Evolutionary conservation across 2,113 vertebrate genomes (phyloP), one percentile per base, ranked within the genome.

Genomic region (Pipa parva): DNA sequence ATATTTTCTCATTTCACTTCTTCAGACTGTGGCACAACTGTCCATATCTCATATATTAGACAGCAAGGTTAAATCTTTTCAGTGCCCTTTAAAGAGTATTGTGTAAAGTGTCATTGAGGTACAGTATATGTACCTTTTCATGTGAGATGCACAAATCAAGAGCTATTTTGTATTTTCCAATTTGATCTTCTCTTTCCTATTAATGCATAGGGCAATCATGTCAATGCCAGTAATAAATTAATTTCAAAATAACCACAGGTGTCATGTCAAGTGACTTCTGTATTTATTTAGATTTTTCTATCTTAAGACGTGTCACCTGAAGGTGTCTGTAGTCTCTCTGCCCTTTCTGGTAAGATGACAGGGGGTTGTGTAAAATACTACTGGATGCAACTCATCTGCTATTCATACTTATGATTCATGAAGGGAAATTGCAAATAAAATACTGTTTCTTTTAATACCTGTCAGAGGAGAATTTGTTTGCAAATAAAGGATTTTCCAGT

Each of bases 401-500:
- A 60, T 69, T 69, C 56, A 24, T 69, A 69, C 57, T 69, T 69
- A 59, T 69, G 65, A 69, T 59, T 69, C 65, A 69, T 69, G 64
- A 67, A 67, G 65, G 24, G 20, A 60, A 69, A 69, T 50, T 60
- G 57, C 48, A 69, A 69, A 60, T 69, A 60, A 52, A 69, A 69
- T 69, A n/a, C 57, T 21, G 65, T 51, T 59, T 48, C 65, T 59
- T 69, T 69, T 52, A 69, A 69, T 69, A 69, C 57, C 57, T 59
- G 65, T 52, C 65, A 68, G 56, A 69, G 42, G 46, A n/a, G 46
- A 59, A 51, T 51, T 18, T 28, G 11, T 11, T 5, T 52, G 27
- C 56, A 69, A 59, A 60, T 60, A 39, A 60, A 42, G 52, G 24
- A 39, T 69, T 21, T 69, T n/a, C 25, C 56, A 51, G 6, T n/a